Percentiles rank a stretch among this genome's conserved stretches.
These are phyloP conservation scores for Nettapus auritus DNA, from an alignment of 2,113 vertebrate species.

Conservation along the genomic window DNA sequence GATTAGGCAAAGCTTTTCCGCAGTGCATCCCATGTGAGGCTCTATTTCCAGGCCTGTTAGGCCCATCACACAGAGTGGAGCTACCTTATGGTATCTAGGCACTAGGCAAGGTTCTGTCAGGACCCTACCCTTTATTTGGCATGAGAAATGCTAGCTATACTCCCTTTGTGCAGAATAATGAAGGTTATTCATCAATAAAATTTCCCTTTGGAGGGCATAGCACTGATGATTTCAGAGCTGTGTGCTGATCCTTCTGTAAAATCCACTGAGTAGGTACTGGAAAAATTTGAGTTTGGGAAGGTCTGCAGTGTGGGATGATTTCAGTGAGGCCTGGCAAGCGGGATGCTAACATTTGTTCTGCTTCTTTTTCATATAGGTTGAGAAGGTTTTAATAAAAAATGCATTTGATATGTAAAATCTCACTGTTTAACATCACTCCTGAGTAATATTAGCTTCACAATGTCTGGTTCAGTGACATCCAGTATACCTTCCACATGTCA, in stretches of 20 bases:
- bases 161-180: not conserved
- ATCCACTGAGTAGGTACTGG: not conserved
- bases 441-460: not conserved
- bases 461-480: not conserved
- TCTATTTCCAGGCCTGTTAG: not conserved
- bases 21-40: not conserved
- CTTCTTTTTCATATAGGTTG: not conserved
- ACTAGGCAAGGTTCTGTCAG: not conserved
- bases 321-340: not conserved
- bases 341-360: not conserved
- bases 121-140: not conserved
- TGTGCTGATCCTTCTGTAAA: not conserved
- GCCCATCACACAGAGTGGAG: rapidly evolving
- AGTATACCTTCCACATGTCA: not conserved
- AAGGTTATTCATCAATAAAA: not conserved
- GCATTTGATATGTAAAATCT: not conserved
- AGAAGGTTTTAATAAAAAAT: not conserved
- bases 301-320: too few relatives aligned
- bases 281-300: not conserved
- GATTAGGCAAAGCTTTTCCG: not conserved
- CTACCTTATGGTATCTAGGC: not conserved
- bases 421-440: not conserved
- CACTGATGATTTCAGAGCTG: not conserved
- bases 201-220: not conserved
- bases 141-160: not conserved